Conservation (phyloP, 2,113 vertebrate species). For the Eidolon helvum region DNA sequence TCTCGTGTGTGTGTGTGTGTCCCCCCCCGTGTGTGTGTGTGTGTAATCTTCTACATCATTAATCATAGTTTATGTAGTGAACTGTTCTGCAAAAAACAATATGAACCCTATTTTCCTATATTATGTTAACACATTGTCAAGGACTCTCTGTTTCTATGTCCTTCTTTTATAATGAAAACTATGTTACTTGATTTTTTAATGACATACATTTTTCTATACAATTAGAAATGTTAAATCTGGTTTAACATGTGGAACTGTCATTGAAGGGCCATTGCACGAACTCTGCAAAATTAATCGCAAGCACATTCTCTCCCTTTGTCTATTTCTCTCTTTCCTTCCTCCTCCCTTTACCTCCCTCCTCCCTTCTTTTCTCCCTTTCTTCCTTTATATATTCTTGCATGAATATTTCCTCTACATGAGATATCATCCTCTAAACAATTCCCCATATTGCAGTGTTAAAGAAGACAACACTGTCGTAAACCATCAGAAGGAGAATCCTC, state of each 20-base stretch:
- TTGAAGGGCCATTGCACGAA: not conserved
- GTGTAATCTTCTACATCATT: not conserved
- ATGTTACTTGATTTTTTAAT: not conserved
- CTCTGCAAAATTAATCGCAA: not conserved
- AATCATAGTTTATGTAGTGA: not conserved
- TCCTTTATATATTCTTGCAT: not conserved
- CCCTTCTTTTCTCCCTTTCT: not conserved
- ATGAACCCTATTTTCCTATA: not conserved
- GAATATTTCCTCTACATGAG: not conserved
- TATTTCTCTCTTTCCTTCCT: not conserved
- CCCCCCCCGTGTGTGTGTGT: not conserved
- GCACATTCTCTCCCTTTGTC: not conserved
- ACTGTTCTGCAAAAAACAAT: not conserved
- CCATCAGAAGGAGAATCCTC: not conserved
- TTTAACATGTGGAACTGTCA: not conserved
- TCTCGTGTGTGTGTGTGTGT: not conserved
- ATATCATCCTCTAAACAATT: not conserved
- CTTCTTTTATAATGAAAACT: not conserved
- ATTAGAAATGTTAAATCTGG: not conserved
- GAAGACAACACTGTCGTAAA: not conserved
- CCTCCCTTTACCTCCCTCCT: not conserved
- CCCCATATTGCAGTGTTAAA: not conserved
- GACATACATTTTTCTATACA: not conserved
- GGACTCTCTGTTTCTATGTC: not conserved
- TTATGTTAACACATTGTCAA: not conserved